Evolutionary conservation across 2,888 invertebrate species (phyloP).

Genomic region (Thymelicus lineola): DNA sequence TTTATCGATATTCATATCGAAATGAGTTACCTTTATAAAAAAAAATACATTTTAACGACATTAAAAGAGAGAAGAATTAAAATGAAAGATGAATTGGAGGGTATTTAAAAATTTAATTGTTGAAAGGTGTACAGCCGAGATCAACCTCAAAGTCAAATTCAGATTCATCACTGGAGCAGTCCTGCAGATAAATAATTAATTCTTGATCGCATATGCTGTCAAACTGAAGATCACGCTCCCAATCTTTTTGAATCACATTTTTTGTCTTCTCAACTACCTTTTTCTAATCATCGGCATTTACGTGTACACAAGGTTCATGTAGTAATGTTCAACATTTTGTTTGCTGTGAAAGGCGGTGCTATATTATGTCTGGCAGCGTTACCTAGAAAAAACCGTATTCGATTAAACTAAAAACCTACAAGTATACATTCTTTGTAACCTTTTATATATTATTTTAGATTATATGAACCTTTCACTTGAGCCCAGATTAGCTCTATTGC

Average conservation of each 20-base stretch:
- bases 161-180: too few species aligned
- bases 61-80: too few species aligned
- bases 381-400: neutral
- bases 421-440: neutral
- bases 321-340: conserved; percentile 2
- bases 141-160: too few species aligned
- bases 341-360: neutral
- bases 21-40: too few species aligned
- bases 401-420: neutral
- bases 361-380: conserved; percentile 1
- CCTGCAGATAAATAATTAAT: too few species aligned
- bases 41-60: too few species aligned
- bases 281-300: neutral
- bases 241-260: neutral
- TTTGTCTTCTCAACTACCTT: conserved; percentile 6
- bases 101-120: too few species aligned
- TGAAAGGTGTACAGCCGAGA: too few species aligned
- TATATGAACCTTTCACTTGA: neutral
- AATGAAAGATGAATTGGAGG: too few species aligned
- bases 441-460: neutral
- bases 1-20: too few species aligned
- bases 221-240: neutral
- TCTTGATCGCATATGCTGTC: neutral
- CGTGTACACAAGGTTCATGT: neutral
- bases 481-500: neutral